Base-by-base conservation (phyloP, 2,113 vertebrate genomes). In the Butastur rufipennis region DNA sequence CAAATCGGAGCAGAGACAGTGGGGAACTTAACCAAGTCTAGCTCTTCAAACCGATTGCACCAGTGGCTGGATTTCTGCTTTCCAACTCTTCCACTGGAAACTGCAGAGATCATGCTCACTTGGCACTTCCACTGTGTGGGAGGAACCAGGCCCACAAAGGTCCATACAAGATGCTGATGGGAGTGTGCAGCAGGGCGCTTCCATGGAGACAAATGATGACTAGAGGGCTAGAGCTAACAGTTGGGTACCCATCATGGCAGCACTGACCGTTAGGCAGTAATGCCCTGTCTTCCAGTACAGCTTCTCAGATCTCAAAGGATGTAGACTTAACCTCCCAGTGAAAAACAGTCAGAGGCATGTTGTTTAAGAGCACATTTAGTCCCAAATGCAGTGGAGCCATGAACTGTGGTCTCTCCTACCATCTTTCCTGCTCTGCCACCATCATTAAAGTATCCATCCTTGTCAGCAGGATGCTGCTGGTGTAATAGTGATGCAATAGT, bases 1-100 rank as follows among this genome's bases (percentile, higher is more conserved):
- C 63, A 95, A 94, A 91, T 94, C 71, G 17, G 79, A 92, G 70
- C 47, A 71, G 92, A 85, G 50, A 20, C 9, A 20, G 9, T 42
- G 40, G 52, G 68, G 71, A 84, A 23, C 21, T 80, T 80, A 45
- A 75, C 36, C 26, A 52, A 56, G 13, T 17, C 21, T 47, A 42
- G 16, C 21, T 87, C 40, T 83, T 95, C 61, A 72, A 81, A 85
- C 17, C 1, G 2, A n/a, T 56, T 2, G 1, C 72, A 78, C 36
- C 17, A 34, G 43, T 47, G 56, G 42, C 53, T 93, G 55, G 27
- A 66, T 78, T 85, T 62, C 40, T 55, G 55, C 47, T 72, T 93
- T 86, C 48, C 3, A 7, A 7, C 47, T 43, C 47, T 32, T 81
- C 16, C 2, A 1, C 34, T 71, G 50, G 48, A 31, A 80, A 14